phyloP scores from a whole-genome alignment of 1,140 invertebrate species.

The Drosophila carrolli region DNA sequence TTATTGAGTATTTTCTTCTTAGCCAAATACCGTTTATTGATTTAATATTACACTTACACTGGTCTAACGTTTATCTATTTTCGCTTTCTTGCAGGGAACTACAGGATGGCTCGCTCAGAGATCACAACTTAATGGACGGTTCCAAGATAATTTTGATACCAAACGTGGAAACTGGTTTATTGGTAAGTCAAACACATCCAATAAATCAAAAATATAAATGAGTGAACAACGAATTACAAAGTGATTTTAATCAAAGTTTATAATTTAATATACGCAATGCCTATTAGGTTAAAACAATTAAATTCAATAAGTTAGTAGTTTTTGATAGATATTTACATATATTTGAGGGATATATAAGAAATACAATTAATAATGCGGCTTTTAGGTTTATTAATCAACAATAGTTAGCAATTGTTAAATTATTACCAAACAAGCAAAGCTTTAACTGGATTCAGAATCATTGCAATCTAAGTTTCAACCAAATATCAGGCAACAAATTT shows the following conservation, averaged over 20 bases:
- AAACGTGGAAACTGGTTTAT: constrained; percentile 96
- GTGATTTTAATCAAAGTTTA: too few relatives aligned
- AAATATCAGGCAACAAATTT: background rate
- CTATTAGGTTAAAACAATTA: too few relatives aligned
- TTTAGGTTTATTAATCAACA: too few relatives aligned
- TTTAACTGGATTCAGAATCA: background rate
- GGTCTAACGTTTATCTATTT: background rate
- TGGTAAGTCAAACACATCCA: constrained; percentile 89
- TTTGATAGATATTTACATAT: too few relatives aligned
- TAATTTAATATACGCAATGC: too few relatives aligned
- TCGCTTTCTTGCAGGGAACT: constrained; percentile 89
- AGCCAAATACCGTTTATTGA: background rate
- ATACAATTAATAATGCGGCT: too few relatives aligned
- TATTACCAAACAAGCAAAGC: background rate
- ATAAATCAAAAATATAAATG: background rate
- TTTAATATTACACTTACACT: background rate
- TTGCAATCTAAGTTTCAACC: background rate
- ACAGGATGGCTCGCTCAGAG: constrained; percentile 92
- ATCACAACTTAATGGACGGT: constrained; percentile 94
- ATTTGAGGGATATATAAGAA: too few relatives aligned
- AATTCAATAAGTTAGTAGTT: too few relatives aligned
- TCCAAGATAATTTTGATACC: constrained; percentile 95
- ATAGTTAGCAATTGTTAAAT: too few relatives aligned
- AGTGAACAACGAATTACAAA: background rate
- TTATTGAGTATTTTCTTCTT: background rate